A percentile compares a stretch with the other conserved stretches of the same genome.
These are phyloP conservation scores for Leptura quadrifasciata DNA, from an alignment of 2,888 invertebrate species.

Conservation along the genomic window DNA sequence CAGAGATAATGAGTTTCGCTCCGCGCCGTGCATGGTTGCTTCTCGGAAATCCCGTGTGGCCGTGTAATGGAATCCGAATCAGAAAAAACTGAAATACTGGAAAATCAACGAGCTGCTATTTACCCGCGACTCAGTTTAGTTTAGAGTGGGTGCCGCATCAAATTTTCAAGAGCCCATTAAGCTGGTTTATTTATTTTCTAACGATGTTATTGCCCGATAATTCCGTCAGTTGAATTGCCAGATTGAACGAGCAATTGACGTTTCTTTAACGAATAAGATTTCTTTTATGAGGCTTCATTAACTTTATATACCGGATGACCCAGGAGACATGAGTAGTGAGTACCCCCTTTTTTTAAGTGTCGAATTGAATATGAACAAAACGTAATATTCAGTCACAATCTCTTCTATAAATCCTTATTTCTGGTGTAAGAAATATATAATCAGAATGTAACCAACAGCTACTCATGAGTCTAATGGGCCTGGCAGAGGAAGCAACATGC, in stretches of 20 bases:
- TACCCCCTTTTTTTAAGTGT: too few species aligned
- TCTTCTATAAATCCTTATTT: too few species aligned
- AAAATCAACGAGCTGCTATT: background rate
- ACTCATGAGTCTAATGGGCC: too few species aligned
- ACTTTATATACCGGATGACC: too few species aligned
- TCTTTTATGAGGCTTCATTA: too few species aligned
- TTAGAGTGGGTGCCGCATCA: background rate
- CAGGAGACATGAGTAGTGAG: too few species aligned
- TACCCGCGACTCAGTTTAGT: background rate
- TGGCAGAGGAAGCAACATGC: too few species aligned
- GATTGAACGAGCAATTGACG: background rate
- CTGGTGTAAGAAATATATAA: too few species aligned
- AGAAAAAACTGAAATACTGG: conserved; percentile 4
- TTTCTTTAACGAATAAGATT: too few species aligned
- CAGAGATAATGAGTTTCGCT: conserved; percentile 28
- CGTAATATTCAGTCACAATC: too few species aligned
- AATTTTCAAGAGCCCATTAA: conserved; percentile 2
- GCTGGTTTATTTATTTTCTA: background rate
- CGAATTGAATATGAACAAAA: too few species aligned
- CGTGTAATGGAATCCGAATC: conserved; percentile 1
- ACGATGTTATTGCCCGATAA: background rate
- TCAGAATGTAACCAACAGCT: too few species aligned
- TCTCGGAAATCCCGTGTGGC: background rate
- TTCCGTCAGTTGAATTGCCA: background rate
- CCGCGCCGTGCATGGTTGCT: background rate